A percentile compares a stretch with the other conserved stretches of the same genome.
These are phyloP conservation scores for Gymnogyps californianus DNA, from an alignment of 2,113 vertebrate genomes.

Conservation along the genomic window DNA sequence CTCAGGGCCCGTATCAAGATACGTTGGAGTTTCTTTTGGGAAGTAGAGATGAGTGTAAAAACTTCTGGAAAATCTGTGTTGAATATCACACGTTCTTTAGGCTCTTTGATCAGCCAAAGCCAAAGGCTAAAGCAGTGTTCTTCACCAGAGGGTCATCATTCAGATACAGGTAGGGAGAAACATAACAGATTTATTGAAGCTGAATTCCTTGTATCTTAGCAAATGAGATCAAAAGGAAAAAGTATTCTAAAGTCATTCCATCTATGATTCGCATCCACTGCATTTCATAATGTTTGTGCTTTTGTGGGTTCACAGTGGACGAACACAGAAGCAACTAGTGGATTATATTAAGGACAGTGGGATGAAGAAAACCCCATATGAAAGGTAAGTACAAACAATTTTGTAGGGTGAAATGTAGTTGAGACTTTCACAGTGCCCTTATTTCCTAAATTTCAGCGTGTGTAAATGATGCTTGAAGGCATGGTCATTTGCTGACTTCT, in stretches of 20 bases:
- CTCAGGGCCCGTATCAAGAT: constrained; percentile 91
- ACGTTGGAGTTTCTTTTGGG: constrained; percentile 91
- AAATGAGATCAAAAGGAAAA: not conserved
- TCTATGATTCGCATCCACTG: not conserved
- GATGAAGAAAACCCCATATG: constrained; percentile 84
- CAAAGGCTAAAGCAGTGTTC: constrained; percentile 87
- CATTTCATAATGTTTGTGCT: not conserved
- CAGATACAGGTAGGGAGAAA: constrained; percentile 88
- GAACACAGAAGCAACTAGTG: constrained; percentile 95
- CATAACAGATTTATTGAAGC: not conserved
- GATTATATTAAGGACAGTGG: constrained; percentile 89
- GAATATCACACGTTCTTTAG: constrained; percentile 97
- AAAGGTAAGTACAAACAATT: constrained; percentile 76
- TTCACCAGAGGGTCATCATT: constrained; percentile 95
- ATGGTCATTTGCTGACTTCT: not conserved
- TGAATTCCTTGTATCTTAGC: not conserved
- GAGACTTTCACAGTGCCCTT: not conserved
- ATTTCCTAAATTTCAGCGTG: not conserved
- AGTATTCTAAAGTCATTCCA: not conserved
- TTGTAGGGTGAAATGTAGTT: not conserved
- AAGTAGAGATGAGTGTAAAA: constrained; percentile 92
- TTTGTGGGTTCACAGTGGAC: constrained; percentile 79
- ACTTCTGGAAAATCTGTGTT: constrained; percentile 98
- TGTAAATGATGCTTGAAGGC: not conserved
- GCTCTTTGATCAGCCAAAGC: constrained; percentile 89